Evolutionary conservation across 2,888 invertebrate genomes (phyloP), one percentile per base, ranked within the genome.

Genomic region (Pachliopta kotzebuea): DNA sequence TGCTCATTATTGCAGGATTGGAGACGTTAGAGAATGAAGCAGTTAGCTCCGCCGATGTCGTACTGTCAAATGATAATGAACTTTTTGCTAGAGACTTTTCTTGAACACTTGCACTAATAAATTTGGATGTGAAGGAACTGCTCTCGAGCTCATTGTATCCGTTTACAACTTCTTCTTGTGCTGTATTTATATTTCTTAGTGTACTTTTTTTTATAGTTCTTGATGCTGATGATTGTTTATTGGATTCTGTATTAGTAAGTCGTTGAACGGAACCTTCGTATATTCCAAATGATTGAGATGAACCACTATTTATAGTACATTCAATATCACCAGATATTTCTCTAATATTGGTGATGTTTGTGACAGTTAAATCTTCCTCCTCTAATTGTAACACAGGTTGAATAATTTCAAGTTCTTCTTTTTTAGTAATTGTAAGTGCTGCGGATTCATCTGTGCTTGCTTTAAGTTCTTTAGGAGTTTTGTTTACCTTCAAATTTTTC

Each of bases 1-100:
- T 8, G 68, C 64, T 56, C 20, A 29, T 23, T 49, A 59, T 56
- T 20, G 62, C 57, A 20, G 66, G 63, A n/a, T 54, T 60, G n/a
- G 61, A 64, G 42, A 67, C 65, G 52, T 68, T 65, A 4, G 58
- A 61, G 17, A 61, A 52, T 7, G 63, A 60, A 18, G 62, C 57
- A 8, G 37, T 7, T 8, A 42, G 42, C 14, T 26, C 7, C 17
- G 42, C 20, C 6, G 45, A 17, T 17, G 21, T n/a, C n/a, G 24
- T 11, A 50, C n/a, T 56, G 23, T 31, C 24, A 54, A 49, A 18
- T n/a, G 31, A 50, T 11, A 14, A 21, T n/a, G n/a, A 54, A 54
- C n/a, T 29, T 55, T 56, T 31, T 50, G 3, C 21, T 8, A 49
- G 49, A 49, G 49, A 6, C 9, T 8, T 49, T 20, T 49, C 7